Evolutionary conservation across 2,888 invertebrate genomes (phyloP), one percentile per base, ranked within the genome.

Genomic region (Belgica antarctica): DNA sequence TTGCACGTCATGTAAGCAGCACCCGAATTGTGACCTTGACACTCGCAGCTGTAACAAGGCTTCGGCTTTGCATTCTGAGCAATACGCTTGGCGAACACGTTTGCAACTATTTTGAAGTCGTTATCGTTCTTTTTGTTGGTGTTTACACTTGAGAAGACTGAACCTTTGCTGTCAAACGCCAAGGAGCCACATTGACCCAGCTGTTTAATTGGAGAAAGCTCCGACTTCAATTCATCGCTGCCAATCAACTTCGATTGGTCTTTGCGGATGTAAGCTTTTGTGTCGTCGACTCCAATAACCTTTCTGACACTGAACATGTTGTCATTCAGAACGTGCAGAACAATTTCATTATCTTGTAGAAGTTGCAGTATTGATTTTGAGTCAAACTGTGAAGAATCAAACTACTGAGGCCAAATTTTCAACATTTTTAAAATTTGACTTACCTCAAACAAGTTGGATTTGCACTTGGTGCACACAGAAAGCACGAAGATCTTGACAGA

Each of bases 81-180:
- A 1, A 89, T 81, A 57, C 89, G 81, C 74, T 87, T 86, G 0
- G 86, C 83, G 74, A 89, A 88, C 2, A 89, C 87, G 24, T 82
- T 84, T 3, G 85, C 82, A 72, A 89, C 85, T n/a, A 19, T 34
- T 34, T 34, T 68, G 15, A 31, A 31, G 3, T 68, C 68, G 25
- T 57, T 68, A 1, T 27, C 65, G 17, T 19, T 34, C 8, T 34
- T 27, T 24, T 46, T 65, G 2, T 24, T 27, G 7, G 28, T 15
- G 73, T 86, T 86, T 75, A 85, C 86, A 2, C 85, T 82, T 71
- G 84, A 84, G 75, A 89, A 89, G 70, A 89, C 81, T 0, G 87
- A 83, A 15, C 92, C 94, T 75, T 93, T 92, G 1, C 92, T 92
- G 78, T 94, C 92, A 74, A 94, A 78, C 0, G 94, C 90, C 19